Base-by-base conservation (phyloP, 2,113 vertebrate species). In the Chionis minor region DNA sequence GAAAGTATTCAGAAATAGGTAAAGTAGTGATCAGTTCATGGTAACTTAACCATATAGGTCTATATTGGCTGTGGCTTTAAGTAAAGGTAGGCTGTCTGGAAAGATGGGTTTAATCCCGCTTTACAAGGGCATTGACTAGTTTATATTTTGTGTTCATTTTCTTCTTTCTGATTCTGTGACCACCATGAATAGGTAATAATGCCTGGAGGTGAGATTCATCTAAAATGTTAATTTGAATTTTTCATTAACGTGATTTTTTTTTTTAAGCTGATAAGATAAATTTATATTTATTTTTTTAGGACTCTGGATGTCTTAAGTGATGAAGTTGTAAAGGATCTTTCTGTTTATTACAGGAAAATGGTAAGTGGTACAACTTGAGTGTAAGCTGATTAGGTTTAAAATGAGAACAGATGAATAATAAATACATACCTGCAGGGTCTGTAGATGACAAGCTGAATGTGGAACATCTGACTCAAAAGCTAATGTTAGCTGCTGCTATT, bases 271-370 rank as follows among this genome's bases (percentile, higher is more conserved):
- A 10, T 86, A 59, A 75, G 32, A 52, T 82, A 13, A 59, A 38
- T 84, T 54, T 90, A 10, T 54, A 13, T 95, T 47, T 65, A 2
- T 28, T 86, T 69, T 58, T 97, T 97, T 92, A 99, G 99, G 98
- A 98, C 98, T 83, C 97, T 99, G 96, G 99, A 99, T 97, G 96
- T 99, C 97, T 98, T 99, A 95, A 99, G 99, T 97, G 99, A 99
- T 96, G 99, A 98, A 84, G 99, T 99, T 93, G 98, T 99, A 38
- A 97, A 99, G 86, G 99, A 99, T 71, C 98, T 99, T 90, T 99
- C 99, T 90, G 82, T 97, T 91, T 98, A 99, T 87, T 99, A 99
- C 96, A 98, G 98, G 93, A 99, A 98, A 97, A 99, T 98, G 99
- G 99, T 99, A 97, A 98, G 98, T 95, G 80, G 59, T 87, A 27